Conservation (phyloP, 2,113 vertebrate genomes). For the Dasyornis broadbenti region DNA sequence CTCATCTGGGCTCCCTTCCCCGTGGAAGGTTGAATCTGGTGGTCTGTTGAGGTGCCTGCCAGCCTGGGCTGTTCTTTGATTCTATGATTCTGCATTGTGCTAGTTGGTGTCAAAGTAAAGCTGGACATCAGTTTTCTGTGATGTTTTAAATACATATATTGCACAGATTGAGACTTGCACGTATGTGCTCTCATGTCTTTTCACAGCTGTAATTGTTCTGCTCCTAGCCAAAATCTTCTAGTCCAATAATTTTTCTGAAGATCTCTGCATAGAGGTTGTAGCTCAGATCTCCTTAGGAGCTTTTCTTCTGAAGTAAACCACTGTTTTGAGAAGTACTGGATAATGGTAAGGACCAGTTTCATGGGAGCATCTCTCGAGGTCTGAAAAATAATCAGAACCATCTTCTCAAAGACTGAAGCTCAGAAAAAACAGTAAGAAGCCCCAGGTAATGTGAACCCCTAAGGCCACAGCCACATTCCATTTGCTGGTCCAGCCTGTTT, state of each 20-base stretch:
- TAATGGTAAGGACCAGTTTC: background rate
- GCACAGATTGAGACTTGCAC: background rate
- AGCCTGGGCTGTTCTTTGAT: background rate
- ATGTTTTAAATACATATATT: background rate
- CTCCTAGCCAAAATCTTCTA: background rate
- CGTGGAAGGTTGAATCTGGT: background rate
- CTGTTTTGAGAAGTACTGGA: background rate
- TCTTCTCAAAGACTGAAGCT: background rate
- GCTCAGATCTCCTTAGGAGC: background rate
- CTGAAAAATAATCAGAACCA: background rate
- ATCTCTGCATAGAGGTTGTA: background rate
- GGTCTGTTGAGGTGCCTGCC: background rate
- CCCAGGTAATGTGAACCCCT: rapidly evolving
- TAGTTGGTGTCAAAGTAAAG: background rate
- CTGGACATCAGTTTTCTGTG: background rate
- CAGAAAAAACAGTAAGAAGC: background rate
- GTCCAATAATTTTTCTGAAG: background rate
- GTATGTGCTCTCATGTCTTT: background rate
- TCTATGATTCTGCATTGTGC: rapidly evolving
- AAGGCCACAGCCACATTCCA: background rate
- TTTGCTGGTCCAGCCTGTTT: background rate
- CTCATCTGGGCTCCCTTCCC: background rate
- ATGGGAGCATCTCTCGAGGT: background rate
- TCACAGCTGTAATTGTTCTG: background rate
- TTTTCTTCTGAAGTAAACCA: background rate